Base-by-base conservation (phyloP, 2,113 vertebrate species). In the Rhombomys opimus region DNA sequence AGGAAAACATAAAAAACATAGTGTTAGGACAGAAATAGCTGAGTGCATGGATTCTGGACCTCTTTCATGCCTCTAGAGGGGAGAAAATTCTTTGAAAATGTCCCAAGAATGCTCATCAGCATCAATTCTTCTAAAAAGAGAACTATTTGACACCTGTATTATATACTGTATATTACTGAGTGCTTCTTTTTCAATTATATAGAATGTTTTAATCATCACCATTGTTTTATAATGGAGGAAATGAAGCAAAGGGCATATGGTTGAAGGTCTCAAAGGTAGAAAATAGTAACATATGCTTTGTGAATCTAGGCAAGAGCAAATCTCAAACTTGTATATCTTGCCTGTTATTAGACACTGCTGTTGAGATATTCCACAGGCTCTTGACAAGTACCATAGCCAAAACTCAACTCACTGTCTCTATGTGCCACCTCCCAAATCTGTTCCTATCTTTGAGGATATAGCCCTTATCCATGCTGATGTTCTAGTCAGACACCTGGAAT, bases 211-310 rank as follows among this genome's bases (percentile, higher is more conserved):
- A 88, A 77, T 87, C 32, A 86, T 78, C 54, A 72, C 0, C 80
- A 7, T 89, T 10, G 52, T 72, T 87, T 94, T 75, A 82, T 41
- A 87, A 52, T 89, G 32, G 35, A 90, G 38, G 68, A 92, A 92
- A 77, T 68, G 17, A 50, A 86, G 54, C 35, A 96, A 67, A 91
- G 84, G n/a, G 8, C 17, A 72, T 50, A 72, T 87, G 68, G 18
- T 38, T 92, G 23, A 93, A 87, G 75, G 15, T 5, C 61, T 89
- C 35, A 78, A 8, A 81, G 68, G 15, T 91, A 91, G n/a, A 89
- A 84, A 87, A 82, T 68, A 7, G 27, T 89, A 84, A 70, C 84
- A 96, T 94, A 76, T 90, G 27, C 30, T 86, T 96, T 95, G 72
- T 82, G 52, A 78, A 30, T 87, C 75, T 90, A 89, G 70, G 13